These are phyloP conservation scores for Scolopax bukidnonensis DNA, from an alignment of 2,797 vertebrate species.

Conservation along the genomic window DNA sequence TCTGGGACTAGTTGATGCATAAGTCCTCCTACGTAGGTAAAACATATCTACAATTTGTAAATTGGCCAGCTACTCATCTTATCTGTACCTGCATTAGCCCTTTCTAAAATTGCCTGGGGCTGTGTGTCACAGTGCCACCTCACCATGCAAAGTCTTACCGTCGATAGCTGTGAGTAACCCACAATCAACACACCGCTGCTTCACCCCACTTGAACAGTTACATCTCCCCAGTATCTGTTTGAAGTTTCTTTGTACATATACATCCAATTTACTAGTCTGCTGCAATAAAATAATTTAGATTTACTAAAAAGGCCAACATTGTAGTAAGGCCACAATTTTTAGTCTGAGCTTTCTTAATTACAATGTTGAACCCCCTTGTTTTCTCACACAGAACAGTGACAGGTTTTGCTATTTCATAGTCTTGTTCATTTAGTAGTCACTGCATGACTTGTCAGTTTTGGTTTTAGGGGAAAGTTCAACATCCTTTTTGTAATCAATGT, in stretches of 20 bases:
- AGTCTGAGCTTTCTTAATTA: background rate
- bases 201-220: background rate
- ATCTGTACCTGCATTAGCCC: background rate
- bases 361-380: background rate
- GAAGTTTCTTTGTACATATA: no score
- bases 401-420: background rate
- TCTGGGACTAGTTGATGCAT: background rate
- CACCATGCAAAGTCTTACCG: background rate
- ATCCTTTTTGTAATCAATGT: background rate
- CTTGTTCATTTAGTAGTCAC: background rate
- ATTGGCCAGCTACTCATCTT: background rate
- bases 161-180: rapidly evolving
- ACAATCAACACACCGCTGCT: background rate
- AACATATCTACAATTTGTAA: background rate
- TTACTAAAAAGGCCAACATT: background rate
- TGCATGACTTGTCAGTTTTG: background rate
- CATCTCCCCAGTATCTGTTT: background rate
- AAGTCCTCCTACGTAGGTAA: background rate
- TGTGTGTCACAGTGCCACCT: background rate
- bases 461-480: background rate
- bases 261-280: background rate
- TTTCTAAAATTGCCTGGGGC: background rate
- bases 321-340: background rate
- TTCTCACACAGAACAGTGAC: background rate
- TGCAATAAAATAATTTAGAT: background rate